Evolutionary conservation across 1,140 invertebrate genomes (phyloP).

Genomic region (Drosophila bipectinata): DNA sequence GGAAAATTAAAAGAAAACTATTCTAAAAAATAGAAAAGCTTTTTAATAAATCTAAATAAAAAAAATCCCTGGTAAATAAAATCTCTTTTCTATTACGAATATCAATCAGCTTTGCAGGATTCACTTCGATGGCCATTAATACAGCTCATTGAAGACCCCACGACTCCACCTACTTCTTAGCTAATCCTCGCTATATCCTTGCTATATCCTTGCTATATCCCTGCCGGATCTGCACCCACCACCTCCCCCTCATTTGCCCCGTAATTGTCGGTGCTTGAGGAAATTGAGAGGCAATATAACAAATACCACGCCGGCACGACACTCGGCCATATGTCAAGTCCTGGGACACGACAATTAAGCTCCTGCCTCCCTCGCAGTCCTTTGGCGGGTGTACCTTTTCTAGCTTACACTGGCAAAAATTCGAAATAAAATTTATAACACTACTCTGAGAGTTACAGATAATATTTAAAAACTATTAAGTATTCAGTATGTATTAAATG

Average conservation of each 20-base stretch:
- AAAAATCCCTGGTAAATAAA: not conserved
- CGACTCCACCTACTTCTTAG: slow-evolving; percentile 1
- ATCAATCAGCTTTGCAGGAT: slow-evolving; percentile 2
- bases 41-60: no score
- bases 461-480: not conserved
- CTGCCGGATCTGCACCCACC: not conserved
- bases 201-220: not conserved
- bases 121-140: slow-evolving; percentile 1
- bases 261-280: slow-evolving; percentile 14
- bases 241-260: not conserved
- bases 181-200: not conserved
- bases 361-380: not conserved
- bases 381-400: not conserved
- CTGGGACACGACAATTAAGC: slow-evolving; percentile 47
- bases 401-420: not conserved
- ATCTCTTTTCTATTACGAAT: not conserved
- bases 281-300: slow-evolving; percentile 48
- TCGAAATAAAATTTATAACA: not conserved
- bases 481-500: no score
- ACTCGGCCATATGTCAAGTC: slow-evolving; percentile 61
- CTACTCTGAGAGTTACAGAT: no score
- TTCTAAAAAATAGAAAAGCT: not conserved
- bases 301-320: slow-evolving; percentile 59
- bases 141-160: not conserved
- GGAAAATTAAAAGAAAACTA: not conserved